Evolutionary conservation across 2,797 vertebrate genomes (phyloP), one percentile per base, ranked within the genome.

Genomic region (Gouania willdenowi): DNA sequence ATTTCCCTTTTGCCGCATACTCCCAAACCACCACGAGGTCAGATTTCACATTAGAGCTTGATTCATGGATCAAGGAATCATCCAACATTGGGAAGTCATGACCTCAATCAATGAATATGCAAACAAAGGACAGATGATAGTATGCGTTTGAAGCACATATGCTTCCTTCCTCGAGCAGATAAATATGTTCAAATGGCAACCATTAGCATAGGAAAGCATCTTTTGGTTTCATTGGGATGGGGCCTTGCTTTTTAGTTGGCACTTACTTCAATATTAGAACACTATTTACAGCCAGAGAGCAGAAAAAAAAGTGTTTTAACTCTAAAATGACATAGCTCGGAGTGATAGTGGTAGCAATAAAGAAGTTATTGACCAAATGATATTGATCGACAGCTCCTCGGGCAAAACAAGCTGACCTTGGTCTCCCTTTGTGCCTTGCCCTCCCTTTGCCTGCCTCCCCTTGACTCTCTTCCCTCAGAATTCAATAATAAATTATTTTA

Each of bases 401-500:
- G 94, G 96, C 93, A 92, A 92, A 93, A 92, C 90, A 90, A 91
- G 87, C 89, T 91, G 91, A 98, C 95, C 94, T 95, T 91, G 89
- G 87, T 91, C 88, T 89, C 90, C 91, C 94, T 92, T 88, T 90
- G 91, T 92, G 91, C 89, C 91, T 93, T 89, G 82, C 89, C 88
- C 64, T 79, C 66, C 71, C 71, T 71, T 48, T 80, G 86, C 88
- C 85, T 90, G 88, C 87, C 88, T 89, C 88, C 89, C 90, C 91
- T 92, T 90, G 82, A 85, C 87, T 87, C 88, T 86, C 91, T 87
- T 89, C 90, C 92, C 89, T 88, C 86, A 87, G 89, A 90, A 92
- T 90, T 95, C 93, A 93, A 96, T 98, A 94, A 93, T 93, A 94
- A 94, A 93, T 96, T 95, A 97, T 95, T 96, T 97, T 94, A 95